These are phyloP conservation scores for Heliocidaris tuberculata DNA, from an alignment of 35 echinoderm and acorn worm genomes.

Conservation along the genomic window DNA sequence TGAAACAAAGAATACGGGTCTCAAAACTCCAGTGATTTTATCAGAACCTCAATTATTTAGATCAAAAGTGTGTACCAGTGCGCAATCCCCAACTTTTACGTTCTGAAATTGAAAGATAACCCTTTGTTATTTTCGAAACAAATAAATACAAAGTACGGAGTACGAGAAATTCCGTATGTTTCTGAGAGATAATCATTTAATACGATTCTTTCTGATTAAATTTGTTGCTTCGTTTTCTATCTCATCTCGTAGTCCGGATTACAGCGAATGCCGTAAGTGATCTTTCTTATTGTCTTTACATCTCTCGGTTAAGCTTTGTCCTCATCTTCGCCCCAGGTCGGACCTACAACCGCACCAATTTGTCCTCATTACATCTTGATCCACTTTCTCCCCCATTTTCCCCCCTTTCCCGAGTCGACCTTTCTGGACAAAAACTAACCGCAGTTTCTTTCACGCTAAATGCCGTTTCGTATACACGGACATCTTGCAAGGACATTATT, in stretches of 20 bases:
- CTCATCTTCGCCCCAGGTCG: not conserved
- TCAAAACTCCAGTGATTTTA: not conserved
- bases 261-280: not conserved
- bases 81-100: not conserved
- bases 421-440: not conserved
- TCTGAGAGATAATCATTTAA: not conserved
- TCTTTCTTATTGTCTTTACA: not conserved
- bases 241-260: not conserved
- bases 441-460: not conserved
- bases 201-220: slow-evolving; percentile 24
- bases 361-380: not conserved
- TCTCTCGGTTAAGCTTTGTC: not conserved
- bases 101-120: not conserved
- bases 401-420: not conserved
- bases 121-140: not conserved
- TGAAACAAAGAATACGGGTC: not conserved
- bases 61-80: not conserved
- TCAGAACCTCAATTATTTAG: not conserved
- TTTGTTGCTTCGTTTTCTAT: not conserved
- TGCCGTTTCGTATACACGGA: not conserved
- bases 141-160: not conserved
- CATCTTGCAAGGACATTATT: not conserved
- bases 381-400: not conserved
- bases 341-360: not conserved
- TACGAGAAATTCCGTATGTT: slow-evolving; percentile 9